Evolutionary conservation across 2,888 invertebrate genomes (phyloP).

Genomic region (Drosophila peninsularis): DNA sequence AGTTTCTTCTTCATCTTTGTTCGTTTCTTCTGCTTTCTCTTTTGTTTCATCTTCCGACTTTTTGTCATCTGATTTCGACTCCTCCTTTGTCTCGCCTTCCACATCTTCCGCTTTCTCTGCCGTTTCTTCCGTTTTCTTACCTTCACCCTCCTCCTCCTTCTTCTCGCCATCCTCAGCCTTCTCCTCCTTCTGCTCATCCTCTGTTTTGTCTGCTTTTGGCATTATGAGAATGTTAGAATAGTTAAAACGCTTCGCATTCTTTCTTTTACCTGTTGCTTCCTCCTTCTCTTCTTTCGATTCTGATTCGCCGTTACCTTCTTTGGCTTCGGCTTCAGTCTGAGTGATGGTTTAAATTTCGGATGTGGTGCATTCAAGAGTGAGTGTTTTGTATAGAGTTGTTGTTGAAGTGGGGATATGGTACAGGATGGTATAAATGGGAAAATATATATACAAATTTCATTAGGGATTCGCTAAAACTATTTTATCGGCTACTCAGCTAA

Average conservation of each 20-base stretch:
- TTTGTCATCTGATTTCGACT: neutral
- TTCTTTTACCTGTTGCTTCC: conserved; percentile 58
- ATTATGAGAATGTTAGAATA: conserved; percentile 27
- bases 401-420: conserved; percentile 8
- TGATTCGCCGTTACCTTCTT: conserved; percentile 45
- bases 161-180: conserved; percentile 29
- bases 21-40: conserved; percentile 17
- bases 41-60: conserved; percentile 6
- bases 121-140: conserved; percentile 18
- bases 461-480: conserved; percentile 18
- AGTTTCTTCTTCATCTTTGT: neutral
- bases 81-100: conserved; percentile 24
- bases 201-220: conserved; percentile 37
- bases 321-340: conserved; percentile 57
- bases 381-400: conserved; percentile 9
- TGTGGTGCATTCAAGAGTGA: conserved; percentile 35
- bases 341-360: conserved; percentile 27
- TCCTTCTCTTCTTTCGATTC: conserved; percentile 47
- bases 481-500: conserved; percentile 16
- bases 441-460: conserved; percentile 55
- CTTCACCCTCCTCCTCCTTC: conserved; percentile 20
- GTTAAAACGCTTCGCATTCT: conserved; percentile 16
- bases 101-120: conserved; percentile 13
- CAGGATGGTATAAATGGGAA: conserved; percentile 23
- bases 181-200: conserved; percentile 22